Evolutionary conservation across 2,113 vertebrate species (phyloP), one percentile per base, ranked within the genome.

Genomic region (Erythrolamprus reginae): DNA sequence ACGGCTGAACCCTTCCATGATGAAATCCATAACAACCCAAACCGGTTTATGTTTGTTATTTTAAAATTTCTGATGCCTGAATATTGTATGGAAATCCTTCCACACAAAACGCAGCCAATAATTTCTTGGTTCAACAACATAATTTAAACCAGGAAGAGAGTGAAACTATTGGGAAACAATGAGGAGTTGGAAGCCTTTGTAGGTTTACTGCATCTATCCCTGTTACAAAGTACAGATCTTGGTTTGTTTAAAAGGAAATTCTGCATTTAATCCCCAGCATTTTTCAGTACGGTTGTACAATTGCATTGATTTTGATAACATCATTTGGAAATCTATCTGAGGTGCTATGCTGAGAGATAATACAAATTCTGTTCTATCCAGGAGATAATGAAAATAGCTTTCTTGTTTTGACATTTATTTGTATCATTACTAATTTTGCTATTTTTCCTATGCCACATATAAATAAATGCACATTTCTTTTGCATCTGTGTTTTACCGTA

Each of bases 401-500:
- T 26, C 65, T 89, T 88, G 28, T 82, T 82, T 84, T 89, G 89
- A 70, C n/a, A 21, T 84, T 70, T 88, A 56, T 84, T 70, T 82
- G 83, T 84, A 56, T 23, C 33, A n/a, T 38, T 21, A 52, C 38
- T 70, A 52, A 82, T 17, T 89, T 53, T 0, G 5, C 88, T 88
- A 82, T 47, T 15, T 77, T 50, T 91, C 87, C 89, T 51, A 90
- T 89, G 17, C 89, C n/a, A 89, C 88, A 21, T 28, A 86, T 91
- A 92, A 15, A 42, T 58, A 53, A 47, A 84, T 89, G 93, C 53
- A 82, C 38, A 89, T 55, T 95, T 92, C 90, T 92, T 93, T 51
- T 0, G 4, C 90, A 90, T 96, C 70, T 90, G 55, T 95, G 94
- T 95, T 95, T 90, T 90, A 93, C 90, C 94, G 92, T 96, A 96